phyloP scores from a whole-genome alignment of 2,888 invertebrate species.

The Rotaria socialis region DNA sequence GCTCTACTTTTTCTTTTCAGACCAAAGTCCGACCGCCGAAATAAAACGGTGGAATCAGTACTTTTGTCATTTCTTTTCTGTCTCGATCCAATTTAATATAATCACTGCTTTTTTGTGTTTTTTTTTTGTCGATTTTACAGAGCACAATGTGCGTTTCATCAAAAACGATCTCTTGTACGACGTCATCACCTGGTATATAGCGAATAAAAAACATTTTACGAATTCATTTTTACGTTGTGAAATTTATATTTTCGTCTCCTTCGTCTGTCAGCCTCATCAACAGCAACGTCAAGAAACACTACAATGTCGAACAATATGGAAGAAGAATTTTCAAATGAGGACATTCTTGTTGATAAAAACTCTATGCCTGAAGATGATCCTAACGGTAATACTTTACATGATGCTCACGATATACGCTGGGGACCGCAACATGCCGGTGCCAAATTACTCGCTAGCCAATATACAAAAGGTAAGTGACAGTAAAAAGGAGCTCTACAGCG shows the following conservation, averaged over 20 bases:
- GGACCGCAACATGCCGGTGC: conserved; percentile 46
- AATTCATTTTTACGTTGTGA: too few relatives aligned
- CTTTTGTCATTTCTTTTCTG: conserved; percentile 6
- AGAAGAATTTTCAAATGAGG: background rate
- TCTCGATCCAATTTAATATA: background rate
- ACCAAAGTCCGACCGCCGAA: background rate
- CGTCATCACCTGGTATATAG: background rate
- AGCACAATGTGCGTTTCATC: background rate
- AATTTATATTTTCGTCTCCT: too few relatives aligned
- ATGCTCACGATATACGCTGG: conserved; percentile 10
- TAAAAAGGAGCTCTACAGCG: background rate
- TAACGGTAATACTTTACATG: conserved; percentile 20
- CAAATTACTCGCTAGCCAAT: conserved; percentile 46
- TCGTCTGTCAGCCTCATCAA: background rate
- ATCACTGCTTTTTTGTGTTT: background rate
- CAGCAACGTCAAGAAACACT: background rate
- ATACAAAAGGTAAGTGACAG: conserved; percentile 19
- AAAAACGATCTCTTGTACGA: background rate
- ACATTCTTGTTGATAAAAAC: conserved; percentile 21
- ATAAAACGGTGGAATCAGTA: background rate
- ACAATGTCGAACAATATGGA: background rate
- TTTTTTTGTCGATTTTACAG: background rate
- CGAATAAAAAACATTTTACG: background rate
- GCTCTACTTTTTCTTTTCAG: background rate
- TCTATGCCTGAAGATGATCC: conserved; percentile 35